Conservation (phyloP, 2,888 invertebrate genomes). For the Mimumesa dahlbomi region DNA sequence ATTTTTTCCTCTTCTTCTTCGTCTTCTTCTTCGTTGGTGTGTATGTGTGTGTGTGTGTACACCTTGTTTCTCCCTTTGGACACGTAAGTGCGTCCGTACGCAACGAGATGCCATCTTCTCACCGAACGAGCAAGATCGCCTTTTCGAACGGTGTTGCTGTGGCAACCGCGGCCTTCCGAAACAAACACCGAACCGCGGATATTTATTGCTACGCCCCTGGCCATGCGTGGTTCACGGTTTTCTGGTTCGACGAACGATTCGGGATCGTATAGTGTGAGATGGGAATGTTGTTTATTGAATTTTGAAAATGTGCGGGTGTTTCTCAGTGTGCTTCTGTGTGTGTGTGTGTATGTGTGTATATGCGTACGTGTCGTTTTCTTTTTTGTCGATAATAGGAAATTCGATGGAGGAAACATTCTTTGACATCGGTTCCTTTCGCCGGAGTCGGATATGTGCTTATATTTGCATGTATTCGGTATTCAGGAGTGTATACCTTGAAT, state of each 20-base stretch:
- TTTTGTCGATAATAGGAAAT: too few relatives aligned
- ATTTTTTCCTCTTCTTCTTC: not conserved
- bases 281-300: too few relatives aligned
- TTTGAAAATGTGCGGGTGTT: too few relatives aligned
- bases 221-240: not conserved
- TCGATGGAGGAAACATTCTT: too few relatives aligned
- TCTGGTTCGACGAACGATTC: not conserved
- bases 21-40: slow-evolving; percentile 1
- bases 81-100: slow-evolving; percentile 47
- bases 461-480: too few relatives aligned
- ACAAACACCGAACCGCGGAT: slow-evolving; percentile 43
- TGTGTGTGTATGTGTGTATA: too few relatives aligned
- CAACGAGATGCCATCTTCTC: slow-evolving; percentile 46
- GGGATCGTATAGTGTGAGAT: too few relatives aligned
- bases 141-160: slow-evolving; percentile 36
- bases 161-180: slow-evolving; percentile 34
- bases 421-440: too few relatives aligned
- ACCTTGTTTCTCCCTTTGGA: slow-evolving; percentile 37
- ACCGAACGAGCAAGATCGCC: slow-evolving; percentile 42
- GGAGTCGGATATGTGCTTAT: too few relatives aligned
- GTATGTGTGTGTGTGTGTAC: slow-evolving; percentile 14
- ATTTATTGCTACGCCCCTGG: slow-evolving; percentile 50
- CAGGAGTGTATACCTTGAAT: too few relatives aligned
- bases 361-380: too few relatives aligned
- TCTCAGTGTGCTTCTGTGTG: too few relatives aligned